Percentiles rank a stretch among this genome's conserved stretches.
Evolutionary conservation across 2,113 vertebrate species (phyloP).

Genomic region (Xiphorhynchus elegans): DNA sequence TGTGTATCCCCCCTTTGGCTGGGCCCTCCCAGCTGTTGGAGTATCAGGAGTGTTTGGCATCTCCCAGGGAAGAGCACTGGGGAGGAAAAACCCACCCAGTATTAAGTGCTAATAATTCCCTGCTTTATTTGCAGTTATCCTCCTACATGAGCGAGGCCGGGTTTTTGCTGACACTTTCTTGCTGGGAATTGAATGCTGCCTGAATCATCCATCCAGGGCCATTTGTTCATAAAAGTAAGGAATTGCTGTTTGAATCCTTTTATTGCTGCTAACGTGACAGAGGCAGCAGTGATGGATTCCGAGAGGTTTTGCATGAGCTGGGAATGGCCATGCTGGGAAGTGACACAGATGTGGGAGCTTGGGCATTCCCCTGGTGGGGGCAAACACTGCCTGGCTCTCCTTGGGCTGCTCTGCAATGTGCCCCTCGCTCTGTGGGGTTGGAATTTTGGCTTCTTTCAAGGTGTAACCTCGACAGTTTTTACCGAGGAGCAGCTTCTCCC

Average conservation of each 20-base stretch:
- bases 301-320: neutral
- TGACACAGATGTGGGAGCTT: neutral
- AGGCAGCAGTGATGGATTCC: neutral
- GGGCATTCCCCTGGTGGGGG: neutral
- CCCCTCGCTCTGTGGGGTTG: neutral
- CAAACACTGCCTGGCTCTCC: neutral
- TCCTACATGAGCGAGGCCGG: conserved; percentile 8
- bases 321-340: neutral
- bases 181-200: conserved; percentile 49
- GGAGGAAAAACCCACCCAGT: neutral
- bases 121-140: conserved; percentile 54
- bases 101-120: conserved; percentile 57
- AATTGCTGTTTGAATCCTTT: conserved; percentile 56
- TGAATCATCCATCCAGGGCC: conserved; percentile 64
- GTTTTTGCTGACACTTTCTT: conserved; percentile 60
- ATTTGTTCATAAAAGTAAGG: conserved; percentile 64
- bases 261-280: conserved; percentile 25
- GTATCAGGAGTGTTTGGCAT: neutral
- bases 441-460: neutral
- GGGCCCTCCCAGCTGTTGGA: neutral
- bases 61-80: neutral
- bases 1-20: neutral
- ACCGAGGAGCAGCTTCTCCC: neutral
- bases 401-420: neutral
- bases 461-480: neutral